Conservation (phyloP, 2,888 invertebrate genomes). For the Parasteatoda lunata region DNA sequence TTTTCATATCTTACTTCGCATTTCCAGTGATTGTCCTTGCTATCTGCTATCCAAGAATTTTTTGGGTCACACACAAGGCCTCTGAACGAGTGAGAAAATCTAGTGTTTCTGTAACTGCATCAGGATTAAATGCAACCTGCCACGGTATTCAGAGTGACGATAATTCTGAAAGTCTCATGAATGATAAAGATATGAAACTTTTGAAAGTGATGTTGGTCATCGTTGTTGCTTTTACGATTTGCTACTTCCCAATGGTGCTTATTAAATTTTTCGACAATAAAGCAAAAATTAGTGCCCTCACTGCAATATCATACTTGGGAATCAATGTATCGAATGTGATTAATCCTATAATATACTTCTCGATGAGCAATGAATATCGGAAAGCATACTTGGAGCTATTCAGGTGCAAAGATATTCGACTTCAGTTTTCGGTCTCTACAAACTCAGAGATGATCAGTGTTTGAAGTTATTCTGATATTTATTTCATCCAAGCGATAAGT, state of each 20-base stretch:
- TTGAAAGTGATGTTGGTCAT: conserved; percentile 89
- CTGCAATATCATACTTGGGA: conserved; percentile 84
- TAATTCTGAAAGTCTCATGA: neutral
- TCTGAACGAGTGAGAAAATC: neutral
- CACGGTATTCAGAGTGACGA: too few relatives aligned
- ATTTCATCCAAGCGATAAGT: too few relatives aligned
- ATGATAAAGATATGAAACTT: conserved; percentile 33
- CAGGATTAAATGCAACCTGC: too few relatives aligned
- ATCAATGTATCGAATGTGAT: conserved; percentile 91
- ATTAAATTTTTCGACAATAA: conserved; percentile 89
- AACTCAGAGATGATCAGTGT: too few relatives aligned
- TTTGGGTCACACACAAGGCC: conserved; percentile 13
- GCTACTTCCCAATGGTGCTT: conserved; percentile 92
- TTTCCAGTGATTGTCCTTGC: conserved; percentile 89
- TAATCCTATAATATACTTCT: conserved; percentile 75
- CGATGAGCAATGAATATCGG: too few relatives aligned
- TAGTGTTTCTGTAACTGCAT: too few relatives aligned
- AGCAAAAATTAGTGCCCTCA: conserved; percentile 79
- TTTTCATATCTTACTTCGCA: conserved; percentile 87
- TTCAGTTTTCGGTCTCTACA: too few relatives aligned
- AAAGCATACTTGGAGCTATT: too few relatives aligned
- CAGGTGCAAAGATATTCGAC: too few relatives aligned
- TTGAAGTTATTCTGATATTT: too few relatives aligned
- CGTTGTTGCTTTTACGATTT: conserved; percentile 90
- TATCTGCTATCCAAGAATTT: conserved; percentile 85